Evolutionary conservation across 2,797 vertebrate species (phyloP), one percentile per base, ranked within the genome.

Genomic region (Notamacropus eugenii): DNA sequence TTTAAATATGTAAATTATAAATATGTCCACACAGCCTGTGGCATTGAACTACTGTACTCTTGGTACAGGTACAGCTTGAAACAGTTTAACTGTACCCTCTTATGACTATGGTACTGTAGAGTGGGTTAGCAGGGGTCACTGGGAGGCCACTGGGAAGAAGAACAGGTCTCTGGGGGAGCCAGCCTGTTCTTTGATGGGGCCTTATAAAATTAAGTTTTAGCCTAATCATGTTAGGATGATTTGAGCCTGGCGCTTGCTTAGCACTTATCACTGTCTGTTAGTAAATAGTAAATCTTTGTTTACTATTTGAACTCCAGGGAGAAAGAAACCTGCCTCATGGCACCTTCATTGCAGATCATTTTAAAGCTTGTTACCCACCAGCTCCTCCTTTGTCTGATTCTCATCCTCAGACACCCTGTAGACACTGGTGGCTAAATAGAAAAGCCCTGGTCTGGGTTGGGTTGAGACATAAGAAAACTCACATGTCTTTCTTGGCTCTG

Each of bases 61-160:
- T 92, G 98, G 97, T 98, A 98, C 96, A 98, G 97, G 97, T 97
- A 98, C 98, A 92, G 24, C 98, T 98, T 97, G 95, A 96, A 98
- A 97, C 96, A 96, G 95, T 97, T 97, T 96, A 95, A 96, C 95
- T 98, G 95, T 98, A 91, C 98, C 92, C 92, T 98, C 95, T 93
- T 98, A 82, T 97, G 98, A 94, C 98, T 97, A 98, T 90, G 98
- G 98, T 98, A 98, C 98, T 98, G 59, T 97, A 98, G 54, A 98
- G 96, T 96, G 96, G 91, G 95, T 96, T 97, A 95, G 94, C 96
- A 95, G 94, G 55, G 93, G 93, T 58, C 87, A 2, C n/a, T 1
- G 1, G 58, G 93, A 97, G 52, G 93, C 98, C 92, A 27, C 27
- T 90, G 96, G 94, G 94, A 92, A 95, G 40, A 87, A 87, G 74